phyloP scores from a whole-genome alignment of 2,113 vertebrate species.

The Harpagus bidentatus region DNA sequence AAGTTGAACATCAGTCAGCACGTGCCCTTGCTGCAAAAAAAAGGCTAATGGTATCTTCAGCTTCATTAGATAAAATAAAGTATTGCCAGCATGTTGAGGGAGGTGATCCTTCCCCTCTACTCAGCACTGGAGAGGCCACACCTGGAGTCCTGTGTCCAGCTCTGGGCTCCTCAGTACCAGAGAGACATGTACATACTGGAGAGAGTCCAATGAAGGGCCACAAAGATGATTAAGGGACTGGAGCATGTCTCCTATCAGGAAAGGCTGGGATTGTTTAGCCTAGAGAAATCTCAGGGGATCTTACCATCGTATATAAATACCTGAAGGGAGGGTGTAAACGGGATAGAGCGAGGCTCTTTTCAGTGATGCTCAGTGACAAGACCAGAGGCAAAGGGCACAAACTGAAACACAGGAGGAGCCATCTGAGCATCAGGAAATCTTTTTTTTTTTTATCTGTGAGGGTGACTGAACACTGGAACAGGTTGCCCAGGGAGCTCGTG shows the following conservation, averaged over 20 bases:
- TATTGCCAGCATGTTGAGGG: neutral
- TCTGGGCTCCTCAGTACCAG: neutral
- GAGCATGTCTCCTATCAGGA: neutral
- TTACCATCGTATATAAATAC: neutral
- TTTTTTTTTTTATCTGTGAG: neutral
- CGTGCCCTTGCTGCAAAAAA: neutral
- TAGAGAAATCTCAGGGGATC: neutral
- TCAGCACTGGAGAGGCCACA: neutral
- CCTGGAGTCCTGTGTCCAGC: neutral
- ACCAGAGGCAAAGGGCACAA: neutral
- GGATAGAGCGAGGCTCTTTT: fast-evolving
- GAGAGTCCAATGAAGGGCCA: neutral
- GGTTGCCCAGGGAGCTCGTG: neutral
- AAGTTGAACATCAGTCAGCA: neutral
- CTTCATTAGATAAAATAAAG: neutral
- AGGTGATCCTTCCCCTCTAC: neutral
- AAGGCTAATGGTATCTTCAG: neutral
- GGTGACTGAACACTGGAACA: neutral
- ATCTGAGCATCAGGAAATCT: neutral
- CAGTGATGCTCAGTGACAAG: neutral
- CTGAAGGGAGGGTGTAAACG: neutral
- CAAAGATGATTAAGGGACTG: neutral
- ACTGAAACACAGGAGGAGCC: neutral
- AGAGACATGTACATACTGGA: neutral
- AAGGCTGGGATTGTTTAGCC: neutral